These are phyloP conservation scores for Eumacrocentrus americanus DNA, from an alignment of 2,888 invertebrate genomes.

Conservation along the genomic window DNA sequence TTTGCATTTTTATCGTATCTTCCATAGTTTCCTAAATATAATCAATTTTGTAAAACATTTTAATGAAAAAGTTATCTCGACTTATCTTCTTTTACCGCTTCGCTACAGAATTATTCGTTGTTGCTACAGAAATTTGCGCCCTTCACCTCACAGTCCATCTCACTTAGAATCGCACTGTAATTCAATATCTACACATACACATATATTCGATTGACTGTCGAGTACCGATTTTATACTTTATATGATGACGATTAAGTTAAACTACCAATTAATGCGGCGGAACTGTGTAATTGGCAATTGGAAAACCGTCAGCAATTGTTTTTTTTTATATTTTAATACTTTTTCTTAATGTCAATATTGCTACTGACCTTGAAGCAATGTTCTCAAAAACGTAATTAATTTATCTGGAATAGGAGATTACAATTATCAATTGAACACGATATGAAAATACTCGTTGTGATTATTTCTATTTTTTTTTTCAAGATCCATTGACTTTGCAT, in stretches of 20 bases:
- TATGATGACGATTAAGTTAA: constrained; percentile 25
- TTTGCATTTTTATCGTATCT: too few relatives aligned
- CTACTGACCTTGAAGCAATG: not conserved
- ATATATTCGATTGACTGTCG: constrained; percentile 56
- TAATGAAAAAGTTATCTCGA: too few relatives aligned
- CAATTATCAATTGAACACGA: not conserved
- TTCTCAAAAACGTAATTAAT: not conserved
- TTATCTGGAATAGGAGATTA: not conserved
- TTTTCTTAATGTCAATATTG: constrained; percentile 2
- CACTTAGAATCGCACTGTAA: constrained; percentile 15
- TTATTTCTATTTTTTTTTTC: not conserved
- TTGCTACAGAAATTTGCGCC: too few relatives aligned
- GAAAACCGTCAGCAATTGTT: not conserved
- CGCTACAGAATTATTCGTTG: too few relatives aligned
- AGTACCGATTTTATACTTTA: constrained; percentile 40
- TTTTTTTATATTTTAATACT: constrained; percentile 10
- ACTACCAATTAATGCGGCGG: constrained; percentile 7
- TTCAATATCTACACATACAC: constrained; percentile 33
- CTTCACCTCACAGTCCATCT: too few relatives aligned
- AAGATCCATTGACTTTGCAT: constrained; percentile 11
- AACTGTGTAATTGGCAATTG: not conserved
- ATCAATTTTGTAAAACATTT: too few relatives aligned
- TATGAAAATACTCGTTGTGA: constrained; percentile 20
- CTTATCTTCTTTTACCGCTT: too few relatives aligned
- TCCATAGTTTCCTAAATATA: too few relatives aligned